Percentiles rank a stretch among this genome's conserved stretches.
phyloP scores from a whole-genome alignment of 2,113 vertebrate species.

The Equus przewalskii region DNA sequence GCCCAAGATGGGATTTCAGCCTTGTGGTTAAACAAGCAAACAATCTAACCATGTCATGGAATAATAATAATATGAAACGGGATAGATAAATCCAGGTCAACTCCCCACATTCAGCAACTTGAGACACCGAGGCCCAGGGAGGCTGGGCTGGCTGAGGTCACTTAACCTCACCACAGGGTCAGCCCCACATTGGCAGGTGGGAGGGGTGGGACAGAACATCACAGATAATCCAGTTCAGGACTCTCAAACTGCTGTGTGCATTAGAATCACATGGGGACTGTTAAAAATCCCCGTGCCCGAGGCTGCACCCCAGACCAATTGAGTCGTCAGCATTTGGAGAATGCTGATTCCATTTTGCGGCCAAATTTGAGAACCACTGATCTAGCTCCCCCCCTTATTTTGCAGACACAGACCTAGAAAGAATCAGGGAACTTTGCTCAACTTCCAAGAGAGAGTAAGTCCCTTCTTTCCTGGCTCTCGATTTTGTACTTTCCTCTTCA shows the following conservation, averaged over 20 bases:
- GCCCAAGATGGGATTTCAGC: conserved; percentile 68
- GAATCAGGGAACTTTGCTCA: background rate
- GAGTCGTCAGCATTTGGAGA: background rate
- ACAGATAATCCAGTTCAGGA: background rate
- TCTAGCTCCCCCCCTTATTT: background rate
- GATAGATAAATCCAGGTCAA: conserved; percentile 58
- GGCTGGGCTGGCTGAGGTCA: background rate
- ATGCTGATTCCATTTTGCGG: background rate
- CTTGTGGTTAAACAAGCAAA: conserved; percentile 72
- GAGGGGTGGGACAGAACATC: background rate
- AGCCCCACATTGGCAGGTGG: background rate
- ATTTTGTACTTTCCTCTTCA: background rate
- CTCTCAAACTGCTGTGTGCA: background rate
- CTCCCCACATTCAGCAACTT: background rate
- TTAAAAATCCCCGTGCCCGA: background rate
- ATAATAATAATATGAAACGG: conserved; percentile 35
- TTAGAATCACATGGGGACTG: background rate
- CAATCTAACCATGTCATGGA: background rate
- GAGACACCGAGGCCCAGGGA: background rate
- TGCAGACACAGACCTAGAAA: background rate
- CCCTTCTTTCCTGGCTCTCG: background rate
- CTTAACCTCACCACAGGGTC: background rate
- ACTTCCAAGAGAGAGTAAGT: background rate
- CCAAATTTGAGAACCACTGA: background rate
- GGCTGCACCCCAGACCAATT: background rate